These are phyloP conservation scores for Torymus texanus DNA, from an alignment of 2,888 invertebrate species.

Conservation along the genomic window DNA sequence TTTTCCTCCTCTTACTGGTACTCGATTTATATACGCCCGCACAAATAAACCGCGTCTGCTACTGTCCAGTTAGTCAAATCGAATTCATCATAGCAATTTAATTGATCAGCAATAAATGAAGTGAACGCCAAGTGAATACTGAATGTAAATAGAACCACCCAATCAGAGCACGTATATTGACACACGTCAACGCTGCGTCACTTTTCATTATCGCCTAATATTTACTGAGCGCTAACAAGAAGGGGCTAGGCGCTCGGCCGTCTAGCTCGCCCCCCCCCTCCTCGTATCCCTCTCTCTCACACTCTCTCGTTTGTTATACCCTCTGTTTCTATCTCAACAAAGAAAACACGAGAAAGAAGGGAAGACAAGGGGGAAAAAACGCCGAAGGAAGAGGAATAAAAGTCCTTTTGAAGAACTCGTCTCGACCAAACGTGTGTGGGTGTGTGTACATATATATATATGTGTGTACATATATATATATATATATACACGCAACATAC, in stretches of 20 bases:
- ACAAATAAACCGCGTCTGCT: too few relatives aligned
- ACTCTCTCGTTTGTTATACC: too few relatives aligned
- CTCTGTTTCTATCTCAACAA: too few relatives aligned
- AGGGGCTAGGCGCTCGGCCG: too few relatives aligned
- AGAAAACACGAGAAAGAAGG: neutral
- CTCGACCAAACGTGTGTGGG: neutral
- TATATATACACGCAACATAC: too few relatives aligned
- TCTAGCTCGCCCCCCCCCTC: too few relatives aligned
- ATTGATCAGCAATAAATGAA: constrained; percentile 25
- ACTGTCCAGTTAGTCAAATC: neutral
- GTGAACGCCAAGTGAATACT: neutral
- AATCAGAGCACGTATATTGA: constrained; percentile 25
- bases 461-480: neutral
- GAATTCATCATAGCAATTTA: constrained; percentile 12
- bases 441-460: too few relatives aligned
- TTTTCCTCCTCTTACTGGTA: too few relatives aligned
- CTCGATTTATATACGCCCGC: too few relatives aligned
- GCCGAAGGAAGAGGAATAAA: too few relatives aligned
- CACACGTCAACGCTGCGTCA: constrained; percentile 32
- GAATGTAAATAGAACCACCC: constrained; percentile 10
- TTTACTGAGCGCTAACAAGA: constrained; percentile 4
- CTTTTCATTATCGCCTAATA: constrained; percentile 25
- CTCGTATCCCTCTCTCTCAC: too few relatives aligned
- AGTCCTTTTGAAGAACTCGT: too few relatives aligned
- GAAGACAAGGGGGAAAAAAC: neutral